Conservation (phyloP, 2,888 invertebrate genomes). For the Bellardia pandia region DNA sequence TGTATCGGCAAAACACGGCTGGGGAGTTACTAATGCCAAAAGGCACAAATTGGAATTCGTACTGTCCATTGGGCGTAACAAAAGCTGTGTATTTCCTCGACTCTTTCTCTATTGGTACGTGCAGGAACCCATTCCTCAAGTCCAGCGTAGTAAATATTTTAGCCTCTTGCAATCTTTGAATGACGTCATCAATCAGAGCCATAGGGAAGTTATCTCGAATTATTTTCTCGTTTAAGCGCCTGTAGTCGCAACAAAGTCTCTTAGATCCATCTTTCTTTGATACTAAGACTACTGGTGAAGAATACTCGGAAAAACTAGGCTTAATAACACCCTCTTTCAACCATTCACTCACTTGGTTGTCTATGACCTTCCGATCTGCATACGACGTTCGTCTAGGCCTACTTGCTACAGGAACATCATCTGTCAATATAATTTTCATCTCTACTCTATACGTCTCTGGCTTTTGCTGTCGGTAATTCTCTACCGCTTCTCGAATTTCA, state of each 20-base stretch:
- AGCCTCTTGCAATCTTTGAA: no score
- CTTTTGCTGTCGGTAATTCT: background rate
- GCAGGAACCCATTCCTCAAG: no score
- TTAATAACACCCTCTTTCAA: constrained; percentile 66
- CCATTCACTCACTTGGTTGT: background rate
- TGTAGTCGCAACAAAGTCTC: constrained; percentile 72
- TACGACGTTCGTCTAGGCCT: constrained; percentile 45
- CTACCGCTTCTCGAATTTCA: no score
- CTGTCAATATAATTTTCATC: constrained; percentile 46
- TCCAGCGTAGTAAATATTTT: constrained; percentile 12
- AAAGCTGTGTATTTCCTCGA: no score
- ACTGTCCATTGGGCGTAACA: no score
- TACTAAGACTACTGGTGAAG: constrained; percentile 63
- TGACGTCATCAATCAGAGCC: no score
- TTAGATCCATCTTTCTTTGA: constrained; percentile 68
- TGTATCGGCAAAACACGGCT: constrained; percentile 45
- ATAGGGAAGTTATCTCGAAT: background rate
- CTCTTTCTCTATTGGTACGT: no score
- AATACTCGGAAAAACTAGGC: constrained; percentile 57
- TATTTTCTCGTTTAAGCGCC: constrained; percentile 62
- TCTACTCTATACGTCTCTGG: constrained; percentile 11
- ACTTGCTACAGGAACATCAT: constrained; percentile 48
- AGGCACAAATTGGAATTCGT: no score
- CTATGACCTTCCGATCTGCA: background rate
- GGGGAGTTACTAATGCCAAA: no score